Conservation (phyloP, 2,888 invertebrate species). For the Folsomia manolachei region DNA sequence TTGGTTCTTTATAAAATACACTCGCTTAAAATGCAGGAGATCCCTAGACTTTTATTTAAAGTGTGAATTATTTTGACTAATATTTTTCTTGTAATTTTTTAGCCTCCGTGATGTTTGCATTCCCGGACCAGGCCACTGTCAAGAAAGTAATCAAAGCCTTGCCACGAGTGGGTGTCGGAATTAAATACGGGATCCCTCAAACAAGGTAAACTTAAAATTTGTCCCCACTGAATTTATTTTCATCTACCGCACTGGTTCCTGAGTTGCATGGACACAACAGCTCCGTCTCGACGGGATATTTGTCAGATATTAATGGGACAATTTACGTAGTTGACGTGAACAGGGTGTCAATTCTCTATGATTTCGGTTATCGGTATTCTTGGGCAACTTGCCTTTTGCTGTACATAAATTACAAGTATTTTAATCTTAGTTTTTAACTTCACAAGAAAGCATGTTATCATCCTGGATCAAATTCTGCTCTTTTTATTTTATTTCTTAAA, state of each 20-base stretch:
- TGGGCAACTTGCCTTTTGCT: too few species aligned
- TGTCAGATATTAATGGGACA: conserved; percentile 10
- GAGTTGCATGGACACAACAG: too few species aligned
- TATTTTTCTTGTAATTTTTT: too few species aligned
- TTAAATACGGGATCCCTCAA: conserved; percentile 99
- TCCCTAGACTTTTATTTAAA: too few species aligned
- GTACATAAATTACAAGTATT: too few species aligned
- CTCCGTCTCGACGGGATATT: not conserved
- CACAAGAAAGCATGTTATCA: too few species aligned
- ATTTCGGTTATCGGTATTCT: not conserved
- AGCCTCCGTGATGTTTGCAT: conserved; percentile 99
- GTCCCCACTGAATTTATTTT: not conserved
- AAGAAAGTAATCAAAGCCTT: conserved; percentile 97
- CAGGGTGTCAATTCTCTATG: conserved; percentile 1
- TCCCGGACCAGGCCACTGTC: conserved; percentile 93
- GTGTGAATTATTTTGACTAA: too few species aligned
- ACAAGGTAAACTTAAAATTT: conserved; percentile 65
- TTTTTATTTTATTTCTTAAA: not conserved
- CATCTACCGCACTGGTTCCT: not conserved
- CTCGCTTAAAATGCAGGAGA: too few species aligned
- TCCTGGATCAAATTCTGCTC: too few species aligned
- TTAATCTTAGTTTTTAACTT: too few species aligned
- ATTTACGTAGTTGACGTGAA: conserved; percentile 1
- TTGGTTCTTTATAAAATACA: too few species aligned
- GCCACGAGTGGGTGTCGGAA: conserved; percentile 96